A percentile compares a stretch with the other conserved stretches of the same genome.
These are phyloP conservation scores for Zaprionus ornatus DNA, from an alignment of 1,140 invertebrate species.

Conservation along the genomic window DNA sequence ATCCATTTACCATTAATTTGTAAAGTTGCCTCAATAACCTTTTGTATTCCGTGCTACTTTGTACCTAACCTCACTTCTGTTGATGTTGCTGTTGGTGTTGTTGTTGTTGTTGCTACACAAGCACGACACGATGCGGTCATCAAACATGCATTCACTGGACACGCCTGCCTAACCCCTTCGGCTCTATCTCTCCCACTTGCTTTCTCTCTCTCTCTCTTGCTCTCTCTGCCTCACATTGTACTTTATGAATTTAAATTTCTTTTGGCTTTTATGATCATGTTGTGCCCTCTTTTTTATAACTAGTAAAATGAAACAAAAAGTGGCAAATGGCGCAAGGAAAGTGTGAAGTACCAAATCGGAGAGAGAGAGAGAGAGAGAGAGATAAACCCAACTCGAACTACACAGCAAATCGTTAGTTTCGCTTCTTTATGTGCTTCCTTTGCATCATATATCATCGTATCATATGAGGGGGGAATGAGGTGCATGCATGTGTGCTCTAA, in stretches of 20 bases:
- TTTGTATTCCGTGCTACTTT: conserved; percentile 9
- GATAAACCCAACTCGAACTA: not conserved
- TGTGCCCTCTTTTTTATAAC: conserved; percentile 17
- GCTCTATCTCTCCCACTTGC: not conserved
- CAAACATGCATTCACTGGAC: conserved; percentile 13
- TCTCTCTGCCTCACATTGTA: conserved; percentile 28
- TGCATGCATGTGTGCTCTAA: conserved; percentile 57
- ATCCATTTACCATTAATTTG: not conserved
- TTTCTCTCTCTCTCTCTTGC: not conserved
- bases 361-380: not conserved
- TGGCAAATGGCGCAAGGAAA: conserved; percentile 77
- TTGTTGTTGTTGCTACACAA: not conserved
- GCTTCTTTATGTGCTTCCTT: conserved; percentile 12
- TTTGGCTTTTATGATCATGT: conserved; percentile 49
- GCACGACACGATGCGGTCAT: conserved; percentile 8
- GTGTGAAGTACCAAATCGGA: conserved; percentile 70
- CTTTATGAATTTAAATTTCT: conserved; percentile 62
- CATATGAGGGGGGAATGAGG: conserved; percentile 7
- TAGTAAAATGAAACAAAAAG: conserved; percentile 67
- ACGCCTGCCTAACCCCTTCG: conserved; percentile 32
- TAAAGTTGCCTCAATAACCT: not conserved
- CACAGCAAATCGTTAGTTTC: conserved; percentile 53
- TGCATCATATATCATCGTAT: not conserved
- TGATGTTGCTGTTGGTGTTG: not conserved
- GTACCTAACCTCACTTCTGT: conserved; percentile 26